Base-by-base conservation (phyloP, 92 coral and sea anemone species). In the Paragorgia papillata region DNA sequence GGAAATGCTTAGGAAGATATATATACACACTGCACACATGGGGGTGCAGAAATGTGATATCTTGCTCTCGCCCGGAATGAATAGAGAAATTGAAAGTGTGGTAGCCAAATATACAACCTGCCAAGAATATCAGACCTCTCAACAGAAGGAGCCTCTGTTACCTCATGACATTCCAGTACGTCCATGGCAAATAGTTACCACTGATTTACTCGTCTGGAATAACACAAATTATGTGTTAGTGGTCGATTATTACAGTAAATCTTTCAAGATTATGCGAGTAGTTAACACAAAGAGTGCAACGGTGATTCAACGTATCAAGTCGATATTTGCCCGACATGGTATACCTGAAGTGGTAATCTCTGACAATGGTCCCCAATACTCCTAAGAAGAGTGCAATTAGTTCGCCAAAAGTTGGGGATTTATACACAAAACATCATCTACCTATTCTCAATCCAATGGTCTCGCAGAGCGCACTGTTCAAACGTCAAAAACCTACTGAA, bases 241-340 rank as follows among this genome's bases (percentile, higher is more conserved):
- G 15, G 82, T 48, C 21, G 74, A 76, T 17, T 63, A 62, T 48
- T 76, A 76, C 40, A 62, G 82, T 41, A 39, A 58, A 2, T 76
- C 17, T 40, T 62, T 62, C 37, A 61, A 76, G 35, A 61, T 41
- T 13, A 8, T 12, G 1, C 53, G 4, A 2, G 9, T 74, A n/a
- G 34, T 49, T 0, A 74, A 33, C 29, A 51, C 34, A 7, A 51
- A 4, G 49, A 63, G 48, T 32, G 2, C 40, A 7, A 27, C 82
- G 0, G 74, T 76, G 1, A 76, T 76, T 15, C 26, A 34, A 31
- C 65, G 29, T 24, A 39, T 40, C 0, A 75, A 60, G 50, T 32
- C 63, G 0, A 41, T 62, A 0, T 77, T 77, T 21, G 34, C 74
- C 17, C 43, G 17, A 3, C 31, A 77, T 9, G 46, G 74, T 14